Base-by-base conservation (phyloP, 2,797 vertebrate genomes). In the Crenuchus spilurus region DNA sequence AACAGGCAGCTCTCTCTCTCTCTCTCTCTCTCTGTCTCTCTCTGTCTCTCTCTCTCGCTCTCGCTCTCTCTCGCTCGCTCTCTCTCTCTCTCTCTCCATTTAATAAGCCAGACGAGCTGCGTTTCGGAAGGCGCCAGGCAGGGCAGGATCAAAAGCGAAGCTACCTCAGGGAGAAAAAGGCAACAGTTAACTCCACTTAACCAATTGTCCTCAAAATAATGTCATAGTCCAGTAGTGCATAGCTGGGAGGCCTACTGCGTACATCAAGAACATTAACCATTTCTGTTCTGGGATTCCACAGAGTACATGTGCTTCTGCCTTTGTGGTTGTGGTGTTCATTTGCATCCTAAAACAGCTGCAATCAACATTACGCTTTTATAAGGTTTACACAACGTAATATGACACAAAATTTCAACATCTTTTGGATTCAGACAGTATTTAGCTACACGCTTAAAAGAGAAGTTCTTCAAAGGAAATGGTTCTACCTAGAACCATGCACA, bases 101-200 rank as follows among this genome's bases (percentile, higher is more conserved):
- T 93, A 93, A 92, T 92, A 93, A 92, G 92, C 91, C 93, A 94
- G 94, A 94, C 94, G 87, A 92, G 91, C 91, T 91, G 91, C 87
- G 92, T 91, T 92, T 83, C 88, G 90, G 84, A 81, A 92, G 94
- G 94, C 94, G 94, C 94, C 94, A 94, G 93, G 75, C 91, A 90
- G 92, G 85, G 92, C 89, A 73, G 89, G 91, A 93, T 94, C 91
- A 92, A 92, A 94, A 87, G 90, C 84, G 91, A 90, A 91, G 92
- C 91, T 88, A 93, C 91, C 92, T 94, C 90, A 42, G 91, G 93
- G 92, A 92, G 92, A 92, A 92, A 81, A 84, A 91, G 87, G 88
- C 90, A 89, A 90, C 87, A 83, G 89, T 92, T 91, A 92, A 90
- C 91, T 91, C 89, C 87, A 91, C 92, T 92, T 91, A 92, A 91